Evolutionary conservation across 2,113 vertebrate species (phyloP).

Genomic region (Psettodes erumei): DNA sequence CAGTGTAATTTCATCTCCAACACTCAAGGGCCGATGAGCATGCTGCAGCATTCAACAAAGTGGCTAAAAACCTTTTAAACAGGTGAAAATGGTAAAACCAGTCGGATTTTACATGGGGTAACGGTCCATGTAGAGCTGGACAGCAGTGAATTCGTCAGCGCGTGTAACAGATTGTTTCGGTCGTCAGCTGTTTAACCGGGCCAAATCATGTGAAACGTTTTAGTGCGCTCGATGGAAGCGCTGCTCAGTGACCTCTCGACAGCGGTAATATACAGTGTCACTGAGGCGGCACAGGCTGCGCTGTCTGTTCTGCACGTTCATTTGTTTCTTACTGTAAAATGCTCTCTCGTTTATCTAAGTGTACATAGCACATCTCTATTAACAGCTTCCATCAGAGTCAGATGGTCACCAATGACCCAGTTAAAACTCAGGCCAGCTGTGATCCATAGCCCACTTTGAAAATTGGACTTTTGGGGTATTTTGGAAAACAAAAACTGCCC

Average conservation of each 20-base stretch:
- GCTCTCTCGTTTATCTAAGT: not conserved
- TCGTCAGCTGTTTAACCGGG: not conserved
- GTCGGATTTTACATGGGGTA: not conserved
- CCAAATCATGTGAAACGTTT: not conserved
- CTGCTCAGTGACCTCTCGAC: not conserved
- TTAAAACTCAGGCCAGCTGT: slow-evolving; percentile 19
- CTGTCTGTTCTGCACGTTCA: not conserved
- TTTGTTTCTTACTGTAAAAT: not conserved
- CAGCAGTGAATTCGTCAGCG: not conserved
- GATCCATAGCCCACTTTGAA: slow-evolving; percentile 35
- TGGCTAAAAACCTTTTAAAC: slow-evolving; percentile 74
- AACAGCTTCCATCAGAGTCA: not conserved
- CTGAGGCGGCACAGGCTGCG: not conserved
- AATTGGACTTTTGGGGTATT: not conserved
- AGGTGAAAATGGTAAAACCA: slow-evolving; percentile 20
- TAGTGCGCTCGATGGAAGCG: not conserved
- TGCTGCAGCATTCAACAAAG: slow-evolving; percentile 90
- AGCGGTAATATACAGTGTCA: not conserved
- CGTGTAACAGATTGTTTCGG: not conserved
- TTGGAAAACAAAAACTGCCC: slow-evolving; percentile 9
- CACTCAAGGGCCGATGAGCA: slow-evolving; percentile 80
- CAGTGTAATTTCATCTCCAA: not conserved
- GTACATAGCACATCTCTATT: too few relatives aligned
- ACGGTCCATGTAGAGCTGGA: not conserved
- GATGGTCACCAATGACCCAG: slow-evolving; percentile 34